Evolutionary conservation across 2,113 vertebrate genomes (phyloP), one percentile per base, ranked within the genome.

Genomic region (Vimba vimba): DNA sequence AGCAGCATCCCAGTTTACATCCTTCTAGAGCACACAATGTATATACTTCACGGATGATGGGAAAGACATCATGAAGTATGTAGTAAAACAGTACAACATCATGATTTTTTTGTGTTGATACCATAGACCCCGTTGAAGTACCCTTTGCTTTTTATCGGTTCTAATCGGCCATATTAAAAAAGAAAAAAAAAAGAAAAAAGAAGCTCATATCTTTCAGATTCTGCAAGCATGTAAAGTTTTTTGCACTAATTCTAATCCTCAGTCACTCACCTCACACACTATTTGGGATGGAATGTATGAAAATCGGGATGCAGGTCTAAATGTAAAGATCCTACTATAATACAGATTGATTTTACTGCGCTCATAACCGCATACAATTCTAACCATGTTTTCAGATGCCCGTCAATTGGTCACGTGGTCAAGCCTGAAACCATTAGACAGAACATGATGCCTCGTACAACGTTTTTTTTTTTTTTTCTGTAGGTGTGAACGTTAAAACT

Each of bases 401-500:
- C 13, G 30, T 36, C 13, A 76, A 2, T 9, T 27, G 23, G 74
- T 76, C 74, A 27, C 1, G 19, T 62, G 25, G 23, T 27, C 73
- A 15, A 75, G n/a, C 73, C 43, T 75, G 2, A 47, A 74, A 47
- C 23, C 0, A 45, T 8, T 7, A 15, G 71, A 25, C 71, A 15
- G 12, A 4, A 17, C 27, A 23, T 0, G 62, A 75, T 82, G 62
- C 45, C 71, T 4, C 3, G 7, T 4, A 3, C 17, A 45, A 11
- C 9, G 27, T 71, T 66, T 60, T 64, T 71, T 50, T 43, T 71
- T 10, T 43, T 39, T 21, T 50, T 64, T 39, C 25, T 0, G 2
- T 47, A 77, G 66, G 45, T 55, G 71, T 59, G 25, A 85, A 59
- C 17, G 33, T 17, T 68, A 85, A 76, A 68, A 85, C 21, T 8